Conservation (phyloP, 2,888 invertebrate species). For the Lymantria monacha region DNA sequence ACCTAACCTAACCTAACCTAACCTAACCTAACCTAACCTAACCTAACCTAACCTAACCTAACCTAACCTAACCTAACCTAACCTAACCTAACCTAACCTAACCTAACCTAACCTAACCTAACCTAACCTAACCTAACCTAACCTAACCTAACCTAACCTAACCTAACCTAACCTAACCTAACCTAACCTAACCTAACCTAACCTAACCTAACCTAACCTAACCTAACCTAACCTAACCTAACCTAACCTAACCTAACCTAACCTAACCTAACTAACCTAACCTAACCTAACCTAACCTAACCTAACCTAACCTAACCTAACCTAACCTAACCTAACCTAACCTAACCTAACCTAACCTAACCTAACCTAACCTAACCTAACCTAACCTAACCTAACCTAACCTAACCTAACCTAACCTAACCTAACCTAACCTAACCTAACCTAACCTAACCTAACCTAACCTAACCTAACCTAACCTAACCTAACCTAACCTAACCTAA, state of each 20-base stretch:
- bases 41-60: slow-evolving; percentile 17
- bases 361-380: slow-evolving; percentile 13
- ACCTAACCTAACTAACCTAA: slow-evolving; percentile 6
- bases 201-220: slow-evolving; percentile 13
- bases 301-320: slow-evolving; percentile 10
- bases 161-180: slow-evolving; percentile 19
- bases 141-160: slow-evolving; percentile 8
- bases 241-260: slow-evolving; percentile 12
- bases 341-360: slow-evolving; percentile 6
- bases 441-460: slow-evolving; percentile 20
- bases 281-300: slow-evolving; percentile 10
- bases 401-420: slow-evolving; percentile 11
- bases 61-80: slow-evolving; percentile 20
- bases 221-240: slow-evolving; percentile 7
- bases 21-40: slow-evolving; percentile 20
- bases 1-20: slow-evolving; percentile 20
- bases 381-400: slow-evolving; percentile 12
- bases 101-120: slow-evolving; percentile 15
- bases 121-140: slow-evolving; percentile 15
- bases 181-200: slow-evolving; percentile 8
- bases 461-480: slow-evolving; percentile 17
- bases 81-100: slow-evolving; percentile 20
- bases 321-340: slow-evolving; percentile 1
- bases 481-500: slow-evolving; percentile 6
- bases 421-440: slow-evolving; percentile 18